Evolutionary conservation across 92 coral and sea anemone genomes (phyloP).

Genomic region (Palythoa grandis): DNA sequence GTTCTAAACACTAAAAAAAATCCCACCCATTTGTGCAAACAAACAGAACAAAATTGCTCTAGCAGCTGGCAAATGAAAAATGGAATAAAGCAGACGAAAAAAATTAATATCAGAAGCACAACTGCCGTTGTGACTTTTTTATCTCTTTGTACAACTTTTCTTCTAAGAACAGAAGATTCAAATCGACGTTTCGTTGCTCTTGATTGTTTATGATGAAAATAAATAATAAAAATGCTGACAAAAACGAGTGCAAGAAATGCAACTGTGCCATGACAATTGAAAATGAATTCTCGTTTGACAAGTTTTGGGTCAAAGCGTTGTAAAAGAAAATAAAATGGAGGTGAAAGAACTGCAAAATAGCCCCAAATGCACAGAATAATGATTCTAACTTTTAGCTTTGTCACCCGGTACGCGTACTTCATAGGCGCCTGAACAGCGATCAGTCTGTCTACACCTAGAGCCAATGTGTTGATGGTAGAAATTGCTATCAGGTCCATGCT

Average conservation of each 20-base stretch:
- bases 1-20: background rate
- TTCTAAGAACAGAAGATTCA: background rate
- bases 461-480: slow-evolving; percentile 2
- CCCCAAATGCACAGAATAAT: background rate
- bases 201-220: background rate
- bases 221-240: background rate
- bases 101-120: background rate
- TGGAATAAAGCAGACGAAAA: slow-evolving; percentile 2
- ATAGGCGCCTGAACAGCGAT: background rate
- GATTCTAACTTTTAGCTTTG: background rate
- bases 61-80: slow-evolving; percentile 15
- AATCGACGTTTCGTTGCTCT: background rate
- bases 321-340: background rate
- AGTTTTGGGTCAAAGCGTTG: background rate
- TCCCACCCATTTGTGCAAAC: background rate
- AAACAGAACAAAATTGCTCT: background rate
- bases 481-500: slow-evolving; percentile 2
- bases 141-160: background rate
- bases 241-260: background rate
- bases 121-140: background rate
- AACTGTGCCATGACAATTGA: background rate
- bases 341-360: background rate
- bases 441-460: slow-evolving; percentile 22
- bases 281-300: background rate
- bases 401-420: background rate